Base-by-base conservation (phyloP, 2,797 vertebrate genomes). In the Xenops minutus region DNA sequence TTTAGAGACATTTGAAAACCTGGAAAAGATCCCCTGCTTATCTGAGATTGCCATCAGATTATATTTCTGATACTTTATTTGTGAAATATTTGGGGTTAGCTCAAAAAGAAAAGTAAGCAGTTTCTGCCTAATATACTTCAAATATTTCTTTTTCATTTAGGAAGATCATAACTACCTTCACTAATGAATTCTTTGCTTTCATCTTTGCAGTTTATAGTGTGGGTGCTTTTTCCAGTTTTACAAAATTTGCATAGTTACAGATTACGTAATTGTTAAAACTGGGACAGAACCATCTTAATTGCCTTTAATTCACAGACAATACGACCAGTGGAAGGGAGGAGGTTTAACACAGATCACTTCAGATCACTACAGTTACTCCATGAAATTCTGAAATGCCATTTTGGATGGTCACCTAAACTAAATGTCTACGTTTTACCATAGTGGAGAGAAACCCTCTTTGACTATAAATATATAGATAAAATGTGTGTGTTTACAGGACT, bases 331-430 rank as follows among this genome's bases (percentile, higher is more conserved):
- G 23, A 29, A 85, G 17, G 30, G 39, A 61, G 12, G 39, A 30
- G 9, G 27, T 76, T 64, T 75, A 23, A 23, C 14, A 4, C 17
- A 22, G 26, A 36, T 30, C 12, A 2, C 12, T 68, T 74, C 61
- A 61, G n/a, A 2, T 9, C 4, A 26, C 32, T 41, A 8, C 14
- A 13, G 5, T 18, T 54, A 16, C 13, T 41, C 10, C 4, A 46
- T 3, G 0, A n/a, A 23, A 30, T 16, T 26, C 32, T 51, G 49
- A 59, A 41, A 7, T 5, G 2, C 15, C 1, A 0, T 49, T 85
- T 54, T 46, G 22, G 7, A 46, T 0, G 22, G 15, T 43, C 63
- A 8, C 30, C 23, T 34, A 14, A 49, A 48, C 6, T 4, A 30
- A 58, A 77, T 2, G 9, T 9, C 30, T 23, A 0, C 18, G 8